Percentiles rank a stretch among this genome's conserved stretches.
phyloP scores from a whole-genome alignment of 2,113 vertebrate species.

The Thalassarche chlororhynchos region DNA sequence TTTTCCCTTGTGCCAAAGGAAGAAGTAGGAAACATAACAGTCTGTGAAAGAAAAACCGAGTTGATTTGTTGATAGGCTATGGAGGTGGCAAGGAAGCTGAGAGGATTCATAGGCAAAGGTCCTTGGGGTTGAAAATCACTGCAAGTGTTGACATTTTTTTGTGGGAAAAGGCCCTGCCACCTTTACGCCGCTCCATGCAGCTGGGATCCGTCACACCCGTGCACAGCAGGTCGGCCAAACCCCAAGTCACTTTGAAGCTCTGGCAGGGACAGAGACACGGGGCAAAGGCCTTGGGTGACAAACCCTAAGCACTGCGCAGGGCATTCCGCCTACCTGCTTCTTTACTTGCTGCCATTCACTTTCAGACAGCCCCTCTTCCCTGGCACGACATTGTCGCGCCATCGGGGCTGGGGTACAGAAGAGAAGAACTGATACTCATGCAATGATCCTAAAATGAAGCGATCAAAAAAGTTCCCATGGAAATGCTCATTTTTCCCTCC shows the following conservation, averaged over 20 bases:
- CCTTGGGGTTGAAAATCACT: not conserved
- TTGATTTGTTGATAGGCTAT: not conserved
- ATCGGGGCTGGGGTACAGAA: not conserved
- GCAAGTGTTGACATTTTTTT: not conserved
- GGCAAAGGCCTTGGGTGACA: not conserved
- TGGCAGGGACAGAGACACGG: not conserved
- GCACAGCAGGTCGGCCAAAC: not conserved
- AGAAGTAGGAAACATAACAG: not conserved
- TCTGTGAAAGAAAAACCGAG: not conserved
- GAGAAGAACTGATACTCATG: not conserved
- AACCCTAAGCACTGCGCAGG: not conserved
- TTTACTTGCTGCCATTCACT: not conserved
- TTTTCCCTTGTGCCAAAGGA: not conserved
- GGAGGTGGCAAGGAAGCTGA: not conserved
- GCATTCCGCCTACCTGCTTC: not conserved
- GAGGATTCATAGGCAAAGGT: not conserved
- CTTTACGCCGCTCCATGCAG: not conserved
- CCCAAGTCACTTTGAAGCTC: not conserved
- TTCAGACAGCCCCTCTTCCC: not conserved
- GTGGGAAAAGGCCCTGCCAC: not conserved
- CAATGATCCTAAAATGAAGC: not conserved
- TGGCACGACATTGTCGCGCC: accelerated
- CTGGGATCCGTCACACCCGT: not conserved
- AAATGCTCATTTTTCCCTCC: not conserved
- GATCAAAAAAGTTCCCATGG: not conserved